Evolutionary conservation across 30 jellyfish, hydroid and myxozoan genomes (phyloP).

Genomic region (Aurelia aurita): DNA sequence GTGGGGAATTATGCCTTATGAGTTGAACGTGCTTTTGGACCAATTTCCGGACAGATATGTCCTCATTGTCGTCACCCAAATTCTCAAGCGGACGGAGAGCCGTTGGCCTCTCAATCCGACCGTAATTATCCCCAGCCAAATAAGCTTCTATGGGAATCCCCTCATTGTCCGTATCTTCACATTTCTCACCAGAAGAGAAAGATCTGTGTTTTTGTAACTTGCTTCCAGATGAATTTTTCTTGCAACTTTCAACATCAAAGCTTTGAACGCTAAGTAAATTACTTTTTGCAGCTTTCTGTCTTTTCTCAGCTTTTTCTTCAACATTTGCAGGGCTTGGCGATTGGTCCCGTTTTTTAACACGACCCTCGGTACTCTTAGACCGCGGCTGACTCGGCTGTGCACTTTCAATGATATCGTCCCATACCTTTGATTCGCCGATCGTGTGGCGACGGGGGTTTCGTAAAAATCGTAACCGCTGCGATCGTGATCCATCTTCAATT

Average conservation of each 20-base stretch:
- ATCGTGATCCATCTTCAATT: conserved; percentile 30
- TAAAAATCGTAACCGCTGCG: conserved; percentile 30
- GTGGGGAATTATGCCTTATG: conserved; percentile 43
- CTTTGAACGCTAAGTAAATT: no score
- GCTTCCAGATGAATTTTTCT: not conserved
- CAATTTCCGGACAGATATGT: conserved; percentile 58
- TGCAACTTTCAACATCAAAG: no score
- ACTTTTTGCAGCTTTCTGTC: not conserved
- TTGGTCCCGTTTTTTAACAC: not conserved
- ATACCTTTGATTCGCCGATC: conserved; percentile 46
- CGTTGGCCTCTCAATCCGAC: no score
- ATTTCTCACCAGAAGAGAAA: not conserved
- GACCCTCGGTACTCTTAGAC: conserved; percentile 36
- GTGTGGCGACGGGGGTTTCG: conserved; percentile 81
- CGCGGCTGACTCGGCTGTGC: conserved; percentile 26
- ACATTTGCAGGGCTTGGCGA: conserved; percentile 33
- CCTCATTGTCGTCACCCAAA: conserved; percentile 15
- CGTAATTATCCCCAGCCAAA: no score
- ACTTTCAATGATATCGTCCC: not conserved
- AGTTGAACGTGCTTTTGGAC: conserved; percentile 48
- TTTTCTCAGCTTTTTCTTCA: not conserved
- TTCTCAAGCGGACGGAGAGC: no score
- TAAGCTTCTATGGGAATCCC: no score
- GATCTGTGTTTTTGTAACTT: not conserved
- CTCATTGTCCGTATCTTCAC: no score